phyloP scores from a whole-genome alignment of 2,113 vertebrate genomes.

The Colaptes auratus region DNA sequence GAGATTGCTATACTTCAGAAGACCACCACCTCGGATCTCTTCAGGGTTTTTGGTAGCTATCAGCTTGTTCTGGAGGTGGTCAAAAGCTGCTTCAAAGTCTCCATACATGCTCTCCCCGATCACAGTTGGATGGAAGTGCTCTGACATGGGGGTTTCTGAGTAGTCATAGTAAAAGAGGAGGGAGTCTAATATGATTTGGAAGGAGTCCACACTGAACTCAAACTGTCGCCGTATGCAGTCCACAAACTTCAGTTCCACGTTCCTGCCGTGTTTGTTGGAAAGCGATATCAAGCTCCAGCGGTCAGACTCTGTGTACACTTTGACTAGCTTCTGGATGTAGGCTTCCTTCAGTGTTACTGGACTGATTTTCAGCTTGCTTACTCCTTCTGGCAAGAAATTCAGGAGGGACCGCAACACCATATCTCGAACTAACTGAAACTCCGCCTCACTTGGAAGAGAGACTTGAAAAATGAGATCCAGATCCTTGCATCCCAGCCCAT shows the following conservation, averaged over 20 bases:
- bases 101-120: constrained; percentile 93
- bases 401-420: constrained; percentile 91
- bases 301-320: constrained; percentile 92
- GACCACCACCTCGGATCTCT: constrained; percentile 94
- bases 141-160: constrained; percentile 81
- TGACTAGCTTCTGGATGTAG: constrained; percentile 97
- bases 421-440: constrained; percentile 91
- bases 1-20: constrained; percentile 97
- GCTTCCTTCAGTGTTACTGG: constrained; percentile 92
- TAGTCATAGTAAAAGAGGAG: constrained; percentile 88
- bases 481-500: constrained; percentile 94
- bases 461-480: constrained; percentile 96
- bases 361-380: constrained; percentile 94
- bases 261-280: constrained; percentile 95
- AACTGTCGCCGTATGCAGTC: constrained; percentile 95
- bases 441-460: constrained; percentile 84
- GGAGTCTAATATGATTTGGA: constrained; percentile 96
- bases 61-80: constrained; percentile 90
- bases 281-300: constrained; percentile 98
- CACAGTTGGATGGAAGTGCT: constrained; percentile 86
- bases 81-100: constrained; percentile 86
- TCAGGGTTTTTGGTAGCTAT: constrained; percentile 96
- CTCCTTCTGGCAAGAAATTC: constrained; percentile 93
- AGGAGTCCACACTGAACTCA: constrained; percentile 98
- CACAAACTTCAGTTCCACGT: constrained; percentile 97